Conservation (phyloP, 2,888 invertebrate species). For the Chrysopilus asiliformis region DNA sequence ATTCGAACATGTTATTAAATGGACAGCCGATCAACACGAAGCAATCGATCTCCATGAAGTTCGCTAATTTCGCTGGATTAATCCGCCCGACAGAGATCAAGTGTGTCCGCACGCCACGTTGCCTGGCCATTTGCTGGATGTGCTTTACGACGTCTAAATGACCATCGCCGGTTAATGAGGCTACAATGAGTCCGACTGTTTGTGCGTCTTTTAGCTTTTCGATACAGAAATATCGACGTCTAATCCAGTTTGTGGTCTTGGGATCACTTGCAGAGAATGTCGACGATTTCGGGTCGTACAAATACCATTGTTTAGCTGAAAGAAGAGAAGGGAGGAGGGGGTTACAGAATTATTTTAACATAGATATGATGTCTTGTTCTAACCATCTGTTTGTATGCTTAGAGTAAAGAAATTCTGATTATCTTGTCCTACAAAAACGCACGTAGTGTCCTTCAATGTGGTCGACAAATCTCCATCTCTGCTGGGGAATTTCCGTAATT, state of each 20-base stretch:
- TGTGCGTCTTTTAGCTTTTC: constrained; percentile 87
- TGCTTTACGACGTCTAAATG: constrained; percentile 62
- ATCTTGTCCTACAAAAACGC: constrained; percentile 53
- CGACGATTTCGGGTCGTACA: constrained; percentile 38
- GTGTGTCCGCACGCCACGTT: constrained; percentile 75
- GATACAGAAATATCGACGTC: constrained; percentile 66
- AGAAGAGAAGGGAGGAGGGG: too few relatives aligned
- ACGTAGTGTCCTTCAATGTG: too few relatives aligned
- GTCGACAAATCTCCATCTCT: too few relatives aligned
- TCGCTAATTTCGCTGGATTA: constrained; percentile 87
- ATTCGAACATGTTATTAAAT: constrained; percentile 73
- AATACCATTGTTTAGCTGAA: constrained; percentile 45
- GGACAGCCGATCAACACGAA: constrained; percentile 88
- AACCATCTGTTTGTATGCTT: constrained; percentile 42
- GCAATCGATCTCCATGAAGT: constrained; percentile 79
- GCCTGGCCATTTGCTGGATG: constrained; percentile 56
- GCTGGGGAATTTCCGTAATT: too few relatives aligned
- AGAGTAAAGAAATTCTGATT: constrained; percentile 51
- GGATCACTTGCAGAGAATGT: constrained; percentile 33
- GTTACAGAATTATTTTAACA: background rate
- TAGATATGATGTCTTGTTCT: constrained; percentile 12
- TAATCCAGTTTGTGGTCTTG: constrained; percentile 49
- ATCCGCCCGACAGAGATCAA: constrained; percentile 89
- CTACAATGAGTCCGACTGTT: constrained; percentile 79
- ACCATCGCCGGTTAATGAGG: constrained; percentile 72